These are phyloP conservation scores for Clistopyga incitator DNA, from an alignment of 2,888 invertebrate genomes.

Conservation along the genomic window DNA sequence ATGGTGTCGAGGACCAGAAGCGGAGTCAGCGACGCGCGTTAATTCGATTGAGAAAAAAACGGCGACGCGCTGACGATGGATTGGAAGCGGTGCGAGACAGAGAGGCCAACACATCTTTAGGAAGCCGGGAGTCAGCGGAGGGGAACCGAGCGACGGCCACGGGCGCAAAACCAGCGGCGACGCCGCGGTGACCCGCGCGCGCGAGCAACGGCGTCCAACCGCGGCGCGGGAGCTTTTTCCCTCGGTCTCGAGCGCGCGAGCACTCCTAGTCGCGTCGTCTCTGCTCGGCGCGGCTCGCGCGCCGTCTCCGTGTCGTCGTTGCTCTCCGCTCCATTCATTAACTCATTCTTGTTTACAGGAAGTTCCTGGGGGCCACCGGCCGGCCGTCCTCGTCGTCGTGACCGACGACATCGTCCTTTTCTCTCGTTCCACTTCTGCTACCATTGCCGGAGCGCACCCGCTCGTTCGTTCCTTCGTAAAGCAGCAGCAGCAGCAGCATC, in stretches of 20 bases:
- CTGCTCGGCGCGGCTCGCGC: constrained; percentile 29
- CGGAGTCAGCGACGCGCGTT: constrained; percentile 51
- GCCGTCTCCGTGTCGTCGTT: constrained; percentile 43
- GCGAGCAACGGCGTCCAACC: constrained; percentile 59
- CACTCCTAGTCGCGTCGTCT: constrained; percentile 23
- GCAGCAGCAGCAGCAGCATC: background rate
- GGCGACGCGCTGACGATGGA: background rate
- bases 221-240: constrained; percentile 72
- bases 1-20: constrained; percentile 44
- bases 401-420: constrained; percentile 57
- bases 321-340: constrained; percentile 74
- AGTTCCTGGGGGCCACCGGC: constrained; percentile 70
- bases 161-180: constrained; percentile 39
- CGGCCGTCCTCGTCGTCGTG: constrained; percentile 65
- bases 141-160: constrained; percentile 34
- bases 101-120: constrained; percentile 52
- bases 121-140: constrained; percentile 47
- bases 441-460: constrained; percentile 13
- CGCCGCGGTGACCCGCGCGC: constrained; percentile 51
- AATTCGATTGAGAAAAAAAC: constrained; percentile 65
- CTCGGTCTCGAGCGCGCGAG: constrained; percentile 48
- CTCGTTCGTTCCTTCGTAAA: constrained; percentile 1
- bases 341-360: constrained; percentile 79
- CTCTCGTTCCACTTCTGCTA: constrained; percentile 59
- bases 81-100: constrained; percentile 6